A percentile compares a stretch with the other conserved stretches of the same genome.
These are phyloP conservation scores for Anneissia japonica DNA, from an alignment of 35 echinoderm and acorn worm species.

Conservation along the genomic window DNA sequence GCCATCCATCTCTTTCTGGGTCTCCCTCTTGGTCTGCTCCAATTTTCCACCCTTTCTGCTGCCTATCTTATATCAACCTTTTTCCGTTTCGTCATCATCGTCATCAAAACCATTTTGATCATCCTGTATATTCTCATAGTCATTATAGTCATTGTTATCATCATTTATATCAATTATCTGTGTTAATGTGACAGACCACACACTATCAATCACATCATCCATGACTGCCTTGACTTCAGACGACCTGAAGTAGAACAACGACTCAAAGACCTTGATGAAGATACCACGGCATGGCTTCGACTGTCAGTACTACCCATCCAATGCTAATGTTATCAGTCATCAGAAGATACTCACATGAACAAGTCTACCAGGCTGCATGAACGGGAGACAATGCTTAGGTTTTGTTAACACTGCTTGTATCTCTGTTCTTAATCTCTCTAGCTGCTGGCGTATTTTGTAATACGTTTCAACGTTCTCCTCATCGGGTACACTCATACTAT, in stretches of 20 bases:
- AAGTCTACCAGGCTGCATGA: conserved; percentile 91
- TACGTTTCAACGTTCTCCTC: conserved; percentile 84
- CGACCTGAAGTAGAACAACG: background rate
- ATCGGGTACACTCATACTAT: conserved; percentile 58
- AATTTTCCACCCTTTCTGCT: no score
- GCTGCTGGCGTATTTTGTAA: conserved; percentile 92
- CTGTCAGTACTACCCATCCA: no score
- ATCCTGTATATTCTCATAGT: no score
- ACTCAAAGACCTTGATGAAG: background rate
- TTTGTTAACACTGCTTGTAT: conserved; percentile 74
- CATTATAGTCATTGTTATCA: no score
- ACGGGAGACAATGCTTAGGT: conserved; percentile 83
- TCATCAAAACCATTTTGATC: no score
- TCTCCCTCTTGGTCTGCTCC: no score
- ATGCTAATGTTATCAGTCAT: no score
- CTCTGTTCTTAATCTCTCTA: conserved; percentile 71
- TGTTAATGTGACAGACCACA: background rate
- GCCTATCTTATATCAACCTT: no score
- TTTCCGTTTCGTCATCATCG: no score
- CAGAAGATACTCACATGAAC: conserved; percentile 67
- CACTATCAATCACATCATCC: conserved; percentile 7
- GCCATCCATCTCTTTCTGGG: no score
- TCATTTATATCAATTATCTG: no score
- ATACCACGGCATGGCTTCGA: background rate
- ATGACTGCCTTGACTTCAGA: conserved; percentile 11